A percentile compares a stretch with the other conserved stretches of the same genome.
phyloP scores from a whole-genome alignment of 2,113 vertebrate genomes.

The Aythya baeri region DNA sequence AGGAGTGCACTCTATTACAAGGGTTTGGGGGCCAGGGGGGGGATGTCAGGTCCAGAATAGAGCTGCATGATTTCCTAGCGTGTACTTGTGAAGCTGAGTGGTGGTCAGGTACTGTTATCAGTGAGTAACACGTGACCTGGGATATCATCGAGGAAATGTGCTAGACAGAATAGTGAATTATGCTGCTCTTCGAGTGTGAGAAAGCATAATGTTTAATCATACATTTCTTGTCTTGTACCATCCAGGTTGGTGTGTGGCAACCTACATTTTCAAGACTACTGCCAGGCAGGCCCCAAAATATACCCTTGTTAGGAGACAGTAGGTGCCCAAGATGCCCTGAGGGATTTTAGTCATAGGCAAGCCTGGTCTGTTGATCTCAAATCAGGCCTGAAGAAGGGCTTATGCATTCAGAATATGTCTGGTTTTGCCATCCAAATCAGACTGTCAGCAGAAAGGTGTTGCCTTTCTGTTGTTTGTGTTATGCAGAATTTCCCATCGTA shows the following conservation, averaged over 20 bases:
- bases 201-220: not conserved
- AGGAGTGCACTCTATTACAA: not conserved
- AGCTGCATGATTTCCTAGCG: not conserved
- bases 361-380: not conserved
- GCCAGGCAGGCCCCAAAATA: conserved; percentile 14
- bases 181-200: not conserved
- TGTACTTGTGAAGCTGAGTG: not conserved
- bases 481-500: not conserved
- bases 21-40: not conserved
- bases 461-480: not conserved
- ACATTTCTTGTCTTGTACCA: not conserved
- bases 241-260: not conserved
- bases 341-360: not conserved
- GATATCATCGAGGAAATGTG: not conserved
- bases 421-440: not conserved
- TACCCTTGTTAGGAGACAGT: not conserved
- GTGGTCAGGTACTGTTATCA: not conserved
- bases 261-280: conserved; percentile 1
- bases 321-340: not conserved
- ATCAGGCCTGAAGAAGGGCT: not conserved
- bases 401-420: not conserved
- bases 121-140: not conserved
- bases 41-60: not conserved
- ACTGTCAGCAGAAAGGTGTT: not conserved
- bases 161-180: not conserved